These are phyloP conservation scores for Cheilosia soror DNA, from an alignment of 2,888 invertebrate genomes.

Conservation along the genomic window DNA sequence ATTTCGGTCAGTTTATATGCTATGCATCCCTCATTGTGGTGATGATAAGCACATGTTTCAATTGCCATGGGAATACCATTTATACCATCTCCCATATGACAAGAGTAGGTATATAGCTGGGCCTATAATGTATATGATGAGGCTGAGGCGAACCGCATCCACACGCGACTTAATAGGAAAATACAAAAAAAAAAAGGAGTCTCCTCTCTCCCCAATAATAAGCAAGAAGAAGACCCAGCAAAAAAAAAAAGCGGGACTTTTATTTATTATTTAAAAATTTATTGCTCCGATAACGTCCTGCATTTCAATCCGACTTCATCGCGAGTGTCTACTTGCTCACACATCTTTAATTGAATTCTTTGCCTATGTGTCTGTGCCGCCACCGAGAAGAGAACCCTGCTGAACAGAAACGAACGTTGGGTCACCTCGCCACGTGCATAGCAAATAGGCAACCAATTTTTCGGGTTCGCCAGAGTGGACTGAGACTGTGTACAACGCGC, in stretches of 20 bases:
- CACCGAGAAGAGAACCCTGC: background rate
- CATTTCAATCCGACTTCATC: conserved; percentile 58
- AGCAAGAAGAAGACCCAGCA: background rate
- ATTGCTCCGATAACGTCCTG: conserved; percentile 60
- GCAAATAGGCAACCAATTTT: conserved; percentile 27
- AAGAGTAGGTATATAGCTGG: conserved; percentile 4
- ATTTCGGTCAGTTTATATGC: background rate
- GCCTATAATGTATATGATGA: background rate
- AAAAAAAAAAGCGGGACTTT: conserved; percentile 19
- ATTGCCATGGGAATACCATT: conserved; percentile 67
- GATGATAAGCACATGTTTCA: conserved; percentile 65
- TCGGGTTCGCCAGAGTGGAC: background rate
- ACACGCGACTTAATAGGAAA: background rate
- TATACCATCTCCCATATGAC: conserved; percentile 50
- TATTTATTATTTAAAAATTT: conserved; percentile 69
- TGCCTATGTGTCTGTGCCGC: background rate
- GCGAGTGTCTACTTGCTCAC: conserved; percentile 32
- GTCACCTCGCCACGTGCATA: conserved; percentile 36
- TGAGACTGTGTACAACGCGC: background rate
- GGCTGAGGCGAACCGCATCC: background rate
- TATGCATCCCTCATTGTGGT: conserved; percentile 48
- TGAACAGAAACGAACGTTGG: conserved; percentile 2
- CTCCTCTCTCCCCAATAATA: background rate
- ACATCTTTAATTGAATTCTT: conserved; percentile 66
- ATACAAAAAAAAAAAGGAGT: background rate